Evolutionary conservation across 2,888 invertebrate species (phyloP), one percentile per base, ranked within the genome.

Genomic region (Ctena decussata): DNA sequence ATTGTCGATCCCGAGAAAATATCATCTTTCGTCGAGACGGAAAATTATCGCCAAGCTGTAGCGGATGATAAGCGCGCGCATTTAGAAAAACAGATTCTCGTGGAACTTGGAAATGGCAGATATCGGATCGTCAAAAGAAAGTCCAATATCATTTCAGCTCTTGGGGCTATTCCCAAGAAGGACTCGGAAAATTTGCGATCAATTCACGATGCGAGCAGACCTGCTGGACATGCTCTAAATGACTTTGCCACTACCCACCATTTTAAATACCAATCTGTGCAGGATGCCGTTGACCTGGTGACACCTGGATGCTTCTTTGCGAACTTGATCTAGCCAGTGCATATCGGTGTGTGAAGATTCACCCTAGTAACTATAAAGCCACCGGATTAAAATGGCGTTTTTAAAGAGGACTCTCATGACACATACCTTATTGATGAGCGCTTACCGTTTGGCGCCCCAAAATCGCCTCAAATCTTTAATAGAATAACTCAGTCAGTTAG

Each of bases 131-230:
- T 80, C 18, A 8, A 44, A 27, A 30, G 60, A 0, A 80, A 84
- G 37, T 76, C 80, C 1, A 30, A 35, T 11, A 76, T 84, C 37
- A 41, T 84, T 12, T 79, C 75, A n/a, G 77, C 84, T 5, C 15
- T 84, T 27, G 80, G 72, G n/a, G 84, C 80, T 32, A 70, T 84
- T 32, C 80, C 80, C 11, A 84, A 84, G 53, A 72, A 49, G 27
- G 41, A 80, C 18, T 77, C 77, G n/a, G 21, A 32, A 0, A 79
- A 75, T 69, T 39, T 78, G 0, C 18, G 78, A 70, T 35, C 74
- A 39, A 83, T 78, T 53, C 53, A 53, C 21, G 53, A 53, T 53
- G 53, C 53, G 6, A 53, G 53, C 21, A 53, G 53, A n/a, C 53
- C 53, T 53, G 53, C 53, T 5, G 53, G 53, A 5, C 53, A 53